Evolutionary conservation across 2,797 vertebrate genomes (phyloP), one percentile per base, ranked within the genome.

Genomic region (Erpetoichthys calabaricus): DNA sequence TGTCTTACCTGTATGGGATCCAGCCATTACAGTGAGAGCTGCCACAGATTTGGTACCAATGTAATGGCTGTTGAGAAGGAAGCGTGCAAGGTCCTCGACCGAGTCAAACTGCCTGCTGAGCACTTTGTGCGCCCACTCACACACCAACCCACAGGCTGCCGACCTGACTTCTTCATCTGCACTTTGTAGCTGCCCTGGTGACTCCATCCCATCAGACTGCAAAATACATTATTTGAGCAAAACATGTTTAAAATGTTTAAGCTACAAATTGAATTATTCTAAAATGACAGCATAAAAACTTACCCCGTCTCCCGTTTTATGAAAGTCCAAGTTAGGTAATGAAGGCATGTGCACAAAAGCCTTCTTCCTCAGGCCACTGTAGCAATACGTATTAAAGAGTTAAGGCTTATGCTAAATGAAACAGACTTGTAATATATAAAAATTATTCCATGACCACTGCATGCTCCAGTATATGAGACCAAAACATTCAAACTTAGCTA

Each of bases 101-200:
- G 86, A 88, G 62, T 97, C 92, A 67, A 99, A 99, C 68, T 93
- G 91, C 50, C 94, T 91, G 76, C 95, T 97, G 68, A 99, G 81
- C 70, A 99, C 94, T 75, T 98, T 98, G 75, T 99, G 95, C 65
- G 96, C 95, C 96, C 96, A 99, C 63, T 99, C 95, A 51, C 96
- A 98, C 58, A 98, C 95, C 59, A 99, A 88, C 57, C 91, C 89
- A 68, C 95, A 98, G 66, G 96, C 93, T 0, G 95, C 92, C 53
- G 88, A 88, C 43, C 89, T 84, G 44, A 98, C 87, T 64, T 98
- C 93, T 56, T 98, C 94, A 66, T 96, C 93, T 8, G 86, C 87
- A 64, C 78, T 86, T 62, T 84, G 86, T 65, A 92, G 80, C 67
- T 92, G 92, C 60, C 86, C 86, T 1, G 85, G 69, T 0, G 88